Evolutionary conservation across 2,888 invertebrate genomes (phyloP), one percentile per base, ranked within the genome.

Genomic region (Cerceris rybyensis): DNA sequence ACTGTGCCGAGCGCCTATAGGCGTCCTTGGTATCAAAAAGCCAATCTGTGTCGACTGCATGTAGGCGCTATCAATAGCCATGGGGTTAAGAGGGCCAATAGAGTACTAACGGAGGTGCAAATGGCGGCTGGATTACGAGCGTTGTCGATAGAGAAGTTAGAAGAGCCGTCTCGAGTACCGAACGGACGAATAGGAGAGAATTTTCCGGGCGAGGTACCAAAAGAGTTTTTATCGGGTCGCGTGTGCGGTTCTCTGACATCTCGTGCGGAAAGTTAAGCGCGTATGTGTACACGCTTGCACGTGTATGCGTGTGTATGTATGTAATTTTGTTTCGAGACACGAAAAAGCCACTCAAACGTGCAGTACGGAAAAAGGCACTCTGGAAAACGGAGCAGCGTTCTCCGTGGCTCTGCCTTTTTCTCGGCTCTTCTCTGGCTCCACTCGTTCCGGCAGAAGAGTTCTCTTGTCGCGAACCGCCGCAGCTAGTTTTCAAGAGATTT

Each of bases 401-500:
- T 46, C 11, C 46, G 2, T 46, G 9, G 46, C 46, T 46, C 8
- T 46, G 9, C 11, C 46, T 46, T 46, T 46, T 46, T 11, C 46
- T 46, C 46, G 46, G 7, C 52, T n/a, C 13, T 7, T 52, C 52
- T 11, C 9, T 5, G 14, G 14, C n/a, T 52, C 13, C 17, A 11
- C 17, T 13, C 8, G 7, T 42, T 43, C 42, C n/a, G 42, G 42
- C n/a, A 60, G 59, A 50, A 39, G 17, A 64, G 64, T 52, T 55
- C 55, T n/a, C 28, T 65, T 17, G 43, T 42, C 14, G 65, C 42
- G 7, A 54, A 42, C 55, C 42, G 42, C 55, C 42, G 42, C 43
- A 4, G 41, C 42, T n/a, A 4, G 42, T 43, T 54, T 54, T 16
- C 16, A 65, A 42, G 65, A 54, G 65, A 65, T 65, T 65, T 65